Percentiles rank a stretch among this genome's conserved stretches.
Evolutionary conservation across 1,140 invertebrate genomes (phyloP).

Genomic region (Bombus ignitus): DNA sequence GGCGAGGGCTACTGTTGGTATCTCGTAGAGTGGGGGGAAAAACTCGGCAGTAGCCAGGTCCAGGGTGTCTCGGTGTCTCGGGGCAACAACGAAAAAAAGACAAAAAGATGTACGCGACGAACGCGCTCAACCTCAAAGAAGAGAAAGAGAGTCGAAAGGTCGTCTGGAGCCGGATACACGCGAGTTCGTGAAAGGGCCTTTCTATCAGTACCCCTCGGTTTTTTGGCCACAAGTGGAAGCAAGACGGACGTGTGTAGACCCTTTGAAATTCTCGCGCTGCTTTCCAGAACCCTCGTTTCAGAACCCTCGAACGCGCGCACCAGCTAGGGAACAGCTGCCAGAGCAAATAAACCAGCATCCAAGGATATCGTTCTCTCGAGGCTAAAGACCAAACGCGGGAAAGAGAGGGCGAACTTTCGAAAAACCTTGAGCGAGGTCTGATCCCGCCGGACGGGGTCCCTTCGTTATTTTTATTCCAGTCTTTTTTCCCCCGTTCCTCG

Average conservation of each 20-base stretch:
- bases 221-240: constrained; percentile 16
- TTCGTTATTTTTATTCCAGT: constrained; percentile 53
- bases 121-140: constrained; percentile 18
- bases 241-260: constrained; percentile 18
- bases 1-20: background rate
- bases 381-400: background rate
- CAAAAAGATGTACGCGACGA: background rate
- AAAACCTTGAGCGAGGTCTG: constrained; percentile 41
- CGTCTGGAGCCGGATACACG: constrained; percentile 30
- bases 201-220: constrained; percentile 48
- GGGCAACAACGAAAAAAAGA: constrained; percentile 2
- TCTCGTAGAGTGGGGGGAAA: background rate
- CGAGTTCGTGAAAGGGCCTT: constrained; percentile 53
- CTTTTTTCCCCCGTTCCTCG: constrained; percentile 30
- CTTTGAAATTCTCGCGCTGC: constrained; percentile 54
- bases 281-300: constrained; percentile 59
- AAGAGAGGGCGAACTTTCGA: constrained; percentile 42
- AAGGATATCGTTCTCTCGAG: constrained; percentile 41
- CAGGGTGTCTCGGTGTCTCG: background rate
- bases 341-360: constrained; percentile 69
- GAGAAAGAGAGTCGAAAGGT: background rate
- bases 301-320: constrained; percentile 36
- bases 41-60: background rate
- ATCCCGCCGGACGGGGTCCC: constrained; percentile 28
- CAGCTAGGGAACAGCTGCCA: constrained; percentile 64